Conservation (phyloP, 2,113 vertebrate species). For the Zapus hudsonius region DNA sequence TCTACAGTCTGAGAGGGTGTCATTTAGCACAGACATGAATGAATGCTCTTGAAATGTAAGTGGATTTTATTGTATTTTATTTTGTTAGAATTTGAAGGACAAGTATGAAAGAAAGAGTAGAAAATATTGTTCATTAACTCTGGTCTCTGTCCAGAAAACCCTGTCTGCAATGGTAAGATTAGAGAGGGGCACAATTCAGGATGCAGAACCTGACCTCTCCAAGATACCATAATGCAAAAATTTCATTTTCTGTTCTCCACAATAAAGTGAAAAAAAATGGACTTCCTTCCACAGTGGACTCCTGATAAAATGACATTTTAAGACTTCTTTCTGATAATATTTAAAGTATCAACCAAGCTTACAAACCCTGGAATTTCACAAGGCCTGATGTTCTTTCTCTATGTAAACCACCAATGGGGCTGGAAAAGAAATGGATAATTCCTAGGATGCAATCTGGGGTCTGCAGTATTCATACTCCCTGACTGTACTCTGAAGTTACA, state of each 20-base stretch:
- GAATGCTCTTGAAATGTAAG: not conserved
- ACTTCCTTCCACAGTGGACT: not conserved
- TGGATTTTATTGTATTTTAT: constrained; percentile 18
- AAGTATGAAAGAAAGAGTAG: not conserved
- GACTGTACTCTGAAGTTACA: not conserved
- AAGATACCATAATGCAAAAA: not conserved
- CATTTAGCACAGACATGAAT: not conserved
- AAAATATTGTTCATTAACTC: not conserved
- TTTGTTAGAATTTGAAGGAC: constrained; percentile 1
- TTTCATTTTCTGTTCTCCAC: constrained; percentile 51
- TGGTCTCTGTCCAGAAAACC: not conserved
- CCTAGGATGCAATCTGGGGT: not conserved
- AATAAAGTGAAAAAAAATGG: not conserved
- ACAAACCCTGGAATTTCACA: constrained; percentile 2
- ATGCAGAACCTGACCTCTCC: not conserved
- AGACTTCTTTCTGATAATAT: constrained; percentile 46
- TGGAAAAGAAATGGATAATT: constrained; percentile 4
- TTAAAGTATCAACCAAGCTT: constrained; percentile 54
- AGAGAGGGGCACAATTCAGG: not conserved
- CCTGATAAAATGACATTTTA: constrained; percentile 50
- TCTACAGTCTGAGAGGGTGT: not conserved
- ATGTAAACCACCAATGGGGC: not conserved
- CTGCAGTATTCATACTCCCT: not conserved
- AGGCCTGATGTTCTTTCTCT: not conserved
- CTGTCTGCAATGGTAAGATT: not conserved